These are phyloP conservation scores for Zophobas atratus DNA, from an alignment of 1,140 invertebrate species.

Conservation along the genomic window DNA sequence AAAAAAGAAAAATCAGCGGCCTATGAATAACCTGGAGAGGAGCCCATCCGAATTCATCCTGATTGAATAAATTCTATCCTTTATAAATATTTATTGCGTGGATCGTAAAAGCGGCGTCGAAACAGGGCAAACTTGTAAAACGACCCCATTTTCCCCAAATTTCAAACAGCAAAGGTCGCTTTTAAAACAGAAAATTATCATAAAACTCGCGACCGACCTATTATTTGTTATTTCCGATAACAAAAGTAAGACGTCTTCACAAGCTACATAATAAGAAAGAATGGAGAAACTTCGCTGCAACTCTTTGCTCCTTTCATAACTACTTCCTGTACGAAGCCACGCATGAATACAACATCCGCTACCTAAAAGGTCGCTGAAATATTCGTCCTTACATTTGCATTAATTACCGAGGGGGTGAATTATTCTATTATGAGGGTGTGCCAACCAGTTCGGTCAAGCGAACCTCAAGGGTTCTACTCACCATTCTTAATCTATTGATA, in stretches of 20 bases:
- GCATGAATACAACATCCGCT: slow-evolving; percentile 52
- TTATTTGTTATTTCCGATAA: slow-evolving; percentile 41
- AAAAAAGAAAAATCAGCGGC: not conserved
- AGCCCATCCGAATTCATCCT: not conserved
- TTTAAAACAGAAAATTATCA: slow-evolving; percentile 12
- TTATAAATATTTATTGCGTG: slow-evolving; percentile 8
- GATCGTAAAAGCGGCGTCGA: not conserved
- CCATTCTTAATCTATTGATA: not conserved
- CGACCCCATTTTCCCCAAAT: slow-evolving; percentile 5
- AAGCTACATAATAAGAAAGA: slow-evolving; percentile 30
- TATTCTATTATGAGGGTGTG: slow-evolving; percentile 46
- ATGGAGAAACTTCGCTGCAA: slow-evolving; percentile 6
- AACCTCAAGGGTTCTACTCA: not conserved
- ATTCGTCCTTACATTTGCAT: slow-evolving; percentile 52
- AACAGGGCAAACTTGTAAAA: slow-evolving; percentile 6
- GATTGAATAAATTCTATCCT: slow-evolving; percentile 2
- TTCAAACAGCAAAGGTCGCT: not conserved
- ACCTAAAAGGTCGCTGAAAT: slow-evolving; percentile 49
- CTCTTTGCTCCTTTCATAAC: slow-evolving; percentile 40
- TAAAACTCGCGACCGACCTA: slow-evolving; percentile 6
- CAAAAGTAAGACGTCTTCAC: slow-evolving; percentile 35
- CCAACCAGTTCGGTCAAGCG: slow-evolving; percentile 8
- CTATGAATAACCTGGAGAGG: not conserved
- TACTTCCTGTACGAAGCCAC: slow-evolving; percentile 51
- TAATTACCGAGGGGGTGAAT: slow-evolving; percentile 47